Conservation (phyloP, 2,113 vertebrate species). For the Hyla sarda region DNA sequence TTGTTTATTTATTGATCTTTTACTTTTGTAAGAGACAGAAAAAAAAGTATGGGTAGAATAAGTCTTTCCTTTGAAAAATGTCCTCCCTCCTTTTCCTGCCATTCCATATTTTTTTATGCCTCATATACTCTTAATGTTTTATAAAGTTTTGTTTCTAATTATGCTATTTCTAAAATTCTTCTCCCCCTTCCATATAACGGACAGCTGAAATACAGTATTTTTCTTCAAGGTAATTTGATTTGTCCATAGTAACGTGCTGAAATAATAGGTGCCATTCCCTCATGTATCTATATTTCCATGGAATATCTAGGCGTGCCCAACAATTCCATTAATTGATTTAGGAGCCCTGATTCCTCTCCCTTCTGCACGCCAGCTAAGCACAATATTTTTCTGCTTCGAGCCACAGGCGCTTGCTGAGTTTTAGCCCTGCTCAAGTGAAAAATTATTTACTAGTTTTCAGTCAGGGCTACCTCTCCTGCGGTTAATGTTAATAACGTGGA, state of each 20-base stretch:
- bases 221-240: neutral
- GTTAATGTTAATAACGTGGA: constrained; percentile 68
- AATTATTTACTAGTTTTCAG: constrained; percentile 69
- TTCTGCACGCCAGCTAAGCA: constrained; percentile 9
- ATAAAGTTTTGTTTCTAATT: too few relatives aligned
- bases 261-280: neutral
- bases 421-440: constrained; percentile 63
- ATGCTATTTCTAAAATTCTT: too few relatives aligned
- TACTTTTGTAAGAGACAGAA: too few relatives aligned
- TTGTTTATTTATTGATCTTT: too few relatives aligned
- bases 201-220: neutral
- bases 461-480: constrained; percentile 65
- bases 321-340: neutral
- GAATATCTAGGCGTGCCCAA: neutral
- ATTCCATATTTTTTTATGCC: too few relatives aligned
- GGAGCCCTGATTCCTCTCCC: neutral
- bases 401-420: constrained; percentile 61
- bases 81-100: too few relatives aligned
- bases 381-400: constrained; percentile 31
- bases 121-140: too few relatives aligned
- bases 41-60: too few relatives aligned
- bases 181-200: neutral
- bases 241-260: neutral
- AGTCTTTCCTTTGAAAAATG: too few relatives aligned
- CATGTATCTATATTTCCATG: neutral